These are phyloP conservation scores for Tarsius wallacei DNA, from an alignment of 2,797 vertebrate species.

Conservation along the genomic window DNA sequence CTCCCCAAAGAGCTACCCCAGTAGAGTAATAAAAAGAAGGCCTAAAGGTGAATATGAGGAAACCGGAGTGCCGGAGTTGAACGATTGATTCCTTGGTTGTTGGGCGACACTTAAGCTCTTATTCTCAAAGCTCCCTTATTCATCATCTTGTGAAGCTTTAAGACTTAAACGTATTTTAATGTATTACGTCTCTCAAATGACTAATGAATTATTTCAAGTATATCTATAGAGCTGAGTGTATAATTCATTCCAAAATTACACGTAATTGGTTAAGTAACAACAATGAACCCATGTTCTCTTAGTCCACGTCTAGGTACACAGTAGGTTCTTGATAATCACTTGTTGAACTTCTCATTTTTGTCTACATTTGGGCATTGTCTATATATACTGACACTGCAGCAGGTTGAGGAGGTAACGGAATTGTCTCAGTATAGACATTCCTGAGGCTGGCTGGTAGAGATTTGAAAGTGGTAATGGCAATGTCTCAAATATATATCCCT, in stretches of 20 bases:
- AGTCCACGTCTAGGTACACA: neutral
- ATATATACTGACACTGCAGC: neutral
- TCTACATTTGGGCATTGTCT: neutral
- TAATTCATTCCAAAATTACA: neutral
- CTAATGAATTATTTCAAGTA: neutral
- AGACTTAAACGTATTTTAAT: neutral
- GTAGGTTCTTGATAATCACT: neutral
- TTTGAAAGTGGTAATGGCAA: neutral
- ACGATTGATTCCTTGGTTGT: neutral
- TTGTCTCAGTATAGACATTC: neutral
- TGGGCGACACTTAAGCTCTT: neutral
- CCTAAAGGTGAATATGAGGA: neutral
- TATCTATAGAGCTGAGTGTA: neutral
- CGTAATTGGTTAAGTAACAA: neutral
- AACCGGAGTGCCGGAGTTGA: rapidly evolving
- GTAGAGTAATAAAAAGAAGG: neutral
- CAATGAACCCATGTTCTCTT: neutral
- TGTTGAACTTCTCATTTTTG: neutral
- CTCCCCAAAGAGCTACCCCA: neutral
- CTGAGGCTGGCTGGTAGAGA: neutral
- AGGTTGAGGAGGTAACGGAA: neutral
- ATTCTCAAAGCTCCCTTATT: neutral
- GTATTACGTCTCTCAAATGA: neutral
- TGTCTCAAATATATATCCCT: neutral
- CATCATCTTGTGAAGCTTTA: neutral